Evolutionary conservation across 2,888 invertebrate genomes (phyloP).

Genomic region (Stegana nigrithorax): DNA sequence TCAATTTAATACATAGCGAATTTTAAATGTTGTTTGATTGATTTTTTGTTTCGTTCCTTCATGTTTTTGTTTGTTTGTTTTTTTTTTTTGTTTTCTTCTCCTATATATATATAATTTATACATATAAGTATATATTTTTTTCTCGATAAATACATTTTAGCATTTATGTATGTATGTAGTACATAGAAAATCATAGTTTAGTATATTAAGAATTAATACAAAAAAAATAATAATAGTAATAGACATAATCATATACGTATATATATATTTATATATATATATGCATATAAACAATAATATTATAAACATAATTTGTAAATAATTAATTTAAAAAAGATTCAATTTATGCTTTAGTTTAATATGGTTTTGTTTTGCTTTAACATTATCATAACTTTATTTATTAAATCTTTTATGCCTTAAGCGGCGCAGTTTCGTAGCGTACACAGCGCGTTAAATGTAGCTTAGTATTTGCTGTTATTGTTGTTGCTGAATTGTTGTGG

Average conservation of each 20-base stretch:
- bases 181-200: slow-evolving; percentile 3
- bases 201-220: slow-evolving; percentile 1
- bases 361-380: background rate
- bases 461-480: background rate
- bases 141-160: background rate
- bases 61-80: background rate
- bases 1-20: slow-evolving; percentile 1
- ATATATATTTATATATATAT: background rate
- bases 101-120: background rate
- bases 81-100: background rate
- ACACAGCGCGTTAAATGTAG: no score
- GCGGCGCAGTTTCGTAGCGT: no score
- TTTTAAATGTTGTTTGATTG: background rate
- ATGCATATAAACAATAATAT: background rate
- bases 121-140: background rate
- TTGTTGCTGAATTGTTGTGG: background rate
- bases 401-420: background rate
- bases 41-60: background rate
- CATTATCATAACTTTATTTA: background rate
- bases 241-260: background rate
- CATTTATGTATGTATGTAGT: background rate
- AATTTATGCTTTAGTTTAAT: background rate
- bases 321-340: background rate
- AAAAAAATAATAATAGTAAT: background rate
- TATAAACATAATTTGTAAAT: background rate